Percentiles rank a stretch among this genome's conserved stretches.
Evolutionary conservation across 2,888 invertebrate genomes (phyloP).

Genomic region (Pristionchus entomophagus): DNA sequence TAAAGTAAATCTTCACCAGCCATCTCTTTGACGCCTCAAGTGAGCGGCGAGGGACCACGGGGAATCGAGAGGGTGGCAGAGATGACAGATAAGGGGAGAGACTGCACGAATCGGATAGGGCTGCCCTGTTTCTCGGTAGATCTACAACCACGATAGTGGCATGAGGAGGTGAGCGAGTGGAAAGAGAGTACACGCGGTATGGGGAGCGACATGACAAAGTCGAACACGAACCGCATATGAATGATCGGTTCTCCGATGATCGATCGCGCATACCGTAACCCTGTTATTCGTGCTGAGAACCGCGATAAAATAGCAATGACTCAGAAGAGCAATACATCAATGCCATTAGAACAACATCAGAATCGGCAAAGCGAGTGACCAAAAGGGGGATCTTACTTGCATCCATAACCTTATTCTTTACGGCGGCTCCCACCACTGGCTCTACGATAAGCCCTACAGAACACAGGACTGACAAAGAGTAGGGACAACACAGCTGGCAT

Average conservation of each 20-base stretch:
- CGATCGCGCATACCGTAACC: conserved; percentile 5
- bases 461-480: conserved; percentile 5
- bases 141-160: not conserved
- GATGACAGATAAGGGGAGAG: not conserved
- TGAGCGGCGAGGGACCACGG: not conserved
- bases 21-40: conserved; percentile 40
- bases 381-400: no score
- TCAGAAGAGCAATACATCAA: no score
- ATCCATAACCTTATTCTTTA: no score
- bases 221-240: conserved; percentile 20
- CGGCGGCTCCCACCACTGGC: no score
- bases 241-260: not conserved
- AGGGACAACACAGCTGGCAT: conserved; percentile 35
- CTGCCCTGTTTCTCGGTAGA: conserved; percentile 30
- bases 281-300: not conserved
- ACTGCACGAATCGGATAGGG: not conserved
- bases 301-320: no score
- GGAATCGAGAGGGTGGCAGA: not conserved
- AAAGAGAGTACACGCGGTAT: not conserved
- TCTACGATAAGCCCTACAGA: no score
- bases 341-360: no score
- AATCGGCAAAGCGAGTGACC: no score
- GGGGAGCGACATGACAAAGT: not conserved
- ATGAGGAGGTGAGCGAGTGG: conserved; percentile 1
- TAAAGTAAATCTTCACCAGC: conserved; percentile 26